Evolutionary conservation across 1,140 invertebrate genomes (phyloP).

Genomic region (Brachionus asplanchnoidis): DNA sequence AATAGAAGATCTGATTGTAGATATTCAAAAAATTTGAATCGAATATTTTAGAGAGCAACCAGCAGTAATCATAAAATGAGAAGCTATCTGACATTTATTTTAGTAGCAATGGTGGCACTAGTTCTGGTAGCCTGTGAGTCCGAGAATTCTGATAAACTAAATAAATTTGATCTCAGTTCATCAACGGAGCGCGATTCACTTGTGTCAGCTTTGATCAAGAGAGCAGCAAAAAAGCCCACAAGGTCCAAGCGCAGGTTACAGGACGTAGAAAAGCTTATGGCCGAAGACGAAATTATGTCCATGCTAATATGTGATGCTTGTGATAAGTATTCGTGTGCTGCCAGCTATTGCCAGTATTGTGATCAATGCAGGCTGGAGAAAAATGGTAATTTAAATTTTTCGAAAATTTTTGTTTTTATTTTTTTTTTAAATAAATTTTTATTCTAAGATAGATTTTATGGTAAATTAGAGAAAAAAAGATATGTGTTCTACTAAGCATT

Average conservation of each 20-base stretch:
- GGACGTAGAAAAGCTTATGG: slow-evolving; percentile 32
- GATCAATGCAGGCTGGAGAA: background rate
- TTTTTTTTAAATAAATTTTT: background rate
- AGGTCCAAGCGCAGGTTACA: slow-evolving; percentile 4
- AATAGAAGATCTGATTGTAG: background rate
- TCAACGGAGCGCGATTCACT: background rate
- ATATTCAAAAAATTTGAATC: background rate
- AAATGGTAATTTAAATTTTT: background rate
- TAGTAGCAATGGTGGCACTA: background rate
- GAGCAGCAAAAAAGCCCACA: background rate
- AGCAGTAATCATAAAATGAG: background rate
- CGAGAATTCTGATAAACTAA: background rate
- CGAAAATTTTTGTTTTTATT: background rate
- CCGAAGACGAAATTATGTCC: slow-evolving; percentile 35
- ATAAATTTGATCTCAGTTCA: background rate
- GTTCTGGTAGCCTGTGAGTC: background rate
- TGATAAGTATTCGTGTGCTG: slow-evolving; percentile 1
- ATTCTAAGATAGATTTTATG: background rate
- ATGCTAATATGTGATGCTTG: slow-evolving; percentile 20
- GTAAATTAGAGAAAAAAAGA: slow-evolving; percentile 3
- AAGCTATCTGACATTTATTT: background rate
- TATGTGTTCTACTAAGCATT: slow-evolving; percentile 16
- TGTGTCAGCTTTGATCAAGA: background rate
- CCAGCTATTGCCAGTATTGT: slow-evolving; percentile 29
- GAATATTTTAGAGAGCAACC: background rate